A percentile compares a stretch with the other conserved stretches of the same genome.
These are phyloP conservation scores for Poecilus cupreus DNA, from an alignment of 2,888 invertebrate genomes.

Conservation along the genomic window DNA sequence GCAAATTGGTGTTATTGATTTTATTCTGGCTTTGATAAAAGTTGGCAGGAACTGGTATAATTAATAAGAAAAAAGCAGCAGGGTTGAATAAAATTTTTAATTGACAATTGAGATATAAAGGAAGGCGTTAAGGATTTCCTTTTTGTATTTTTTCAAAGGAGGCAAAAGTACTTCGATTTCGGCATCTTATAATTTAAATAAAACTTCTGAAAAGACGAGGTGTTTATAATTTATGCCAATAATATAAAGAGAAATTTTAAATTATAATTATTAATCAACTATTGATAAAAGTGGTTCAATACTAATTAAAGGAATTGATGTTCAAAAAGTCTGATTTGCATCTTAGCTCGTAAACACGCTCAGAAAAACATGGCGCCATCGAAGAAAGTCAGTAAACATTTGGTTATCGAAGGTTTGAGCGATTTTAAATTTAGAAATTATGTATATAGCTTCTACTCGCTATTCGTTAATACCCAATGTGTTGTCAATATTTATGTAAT, in stretches of 20 bases:
- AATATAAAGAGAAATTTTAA: neutral
- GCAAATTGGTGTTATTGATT: no score
- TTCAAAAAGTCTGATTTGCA: conserved; percentile 45
- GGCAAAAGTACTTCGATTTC: no score
- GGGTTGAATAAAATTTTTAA: neutral
- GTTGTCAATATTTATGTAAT: no score
- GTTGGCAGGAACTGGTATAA: no score
- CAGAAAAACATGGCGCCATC: conserved; percentile 27
- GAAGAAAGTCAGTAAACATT: conserved; percentile 4
- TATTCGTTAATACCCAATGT: no score
- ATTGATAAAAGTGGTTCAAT: neutral
- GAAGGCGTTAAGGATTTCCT: neutral
- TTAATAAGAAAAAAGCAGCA: neutral
- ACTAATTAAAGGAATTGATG: conserved; percentile 45
- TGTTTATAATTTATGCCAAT: neutral
- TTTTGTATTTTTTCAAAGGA: neutral
- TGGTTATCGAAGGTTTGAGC: neutral
- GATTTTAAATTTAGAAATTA: no score
- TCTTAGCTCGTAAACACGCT: conserved; percentile 24
- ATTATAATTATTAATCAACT: neutral
- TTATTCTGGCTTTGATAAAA: no score
- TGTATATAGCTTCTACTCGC: no score
- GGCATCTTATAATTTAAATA: no score
- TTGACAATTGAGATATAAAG: neutral
- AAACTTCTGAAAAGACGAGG: no score